A percentile compares a stretch with the other conserved stretches of the same genome.
phyloP scores from a whole-genome alignment of 2,888 invertebrate species.

The Cerceris ruficornis region DNA sequence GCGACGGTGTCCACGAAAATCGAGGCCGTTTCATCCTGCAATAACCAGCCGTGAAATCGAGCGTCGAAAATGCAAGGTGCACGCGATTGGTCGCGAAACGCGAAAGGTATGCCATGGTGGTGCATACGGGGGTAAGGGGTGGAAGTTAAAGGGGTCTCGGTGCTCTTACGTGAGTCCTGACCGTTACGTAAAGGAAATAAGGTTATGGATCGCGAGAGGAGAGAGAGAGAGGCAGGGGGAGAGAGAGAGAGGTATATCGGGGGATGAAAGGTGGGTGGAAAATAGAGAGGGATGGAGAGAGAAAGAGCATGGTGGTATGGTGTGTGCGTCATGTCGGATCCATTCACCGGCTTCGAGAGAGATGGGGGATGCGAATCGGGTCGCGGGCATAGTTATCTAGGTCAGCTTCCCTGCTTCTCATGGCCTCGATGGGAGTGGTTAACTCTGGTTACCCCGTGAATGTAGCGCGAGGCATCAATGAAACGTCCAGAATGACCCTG shows the following conservation, averaged over 20 bases:
- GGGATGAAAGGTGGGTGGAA: conserved; percentile 3
- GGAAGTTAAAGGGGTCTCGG: conserved; percentile 9
- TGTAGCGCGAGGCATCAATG: conserved; percentile 63
- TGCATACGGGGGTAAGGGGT: neutral
- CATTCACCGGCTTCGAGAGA: conserved; percentile 75
- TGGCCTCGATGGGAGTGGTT: conserved; percentile 63
- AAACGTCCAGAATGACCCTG: conserved; percentile 62
- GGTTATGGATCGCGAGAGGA: conserved; percentile 51
- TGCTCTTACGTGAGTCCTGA: conserved; percentile 56
- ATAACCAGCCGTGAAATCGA: conserved; percentile 13
- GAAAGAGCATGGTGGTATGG: conserved; percentile 58
- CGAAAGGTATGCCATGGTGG: conserved; percentile 27
- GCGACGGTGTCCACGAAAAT: conserved; percentile 32
- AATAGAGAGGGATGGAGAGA: neutral
- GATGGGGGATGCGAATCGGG: conserved; percentile 63
- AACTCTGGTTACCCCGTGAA: conserved; percentile 64
- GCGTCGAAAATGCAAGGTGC: conserved; percentile 16
- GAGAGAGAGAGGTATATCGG: neutral
- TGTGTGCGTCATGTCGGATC: conserved; percentile 76
- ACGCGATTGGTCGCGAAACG: conserved; percentile 32
- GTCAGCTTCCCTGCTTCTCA: conserved; percentile 73
- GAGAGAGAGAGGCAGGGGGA: conserved; percentile 1
- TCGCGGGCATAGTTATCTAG: conserved; percentile 70
- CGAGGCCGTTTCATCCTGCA: conserved; percentile 11
- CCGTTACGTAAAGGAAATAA: conserved; percentile 68